Base-by-base conservation (phyloP, 2,113 vertebrate species). In the Psittacula cyanocephala region DNA sequence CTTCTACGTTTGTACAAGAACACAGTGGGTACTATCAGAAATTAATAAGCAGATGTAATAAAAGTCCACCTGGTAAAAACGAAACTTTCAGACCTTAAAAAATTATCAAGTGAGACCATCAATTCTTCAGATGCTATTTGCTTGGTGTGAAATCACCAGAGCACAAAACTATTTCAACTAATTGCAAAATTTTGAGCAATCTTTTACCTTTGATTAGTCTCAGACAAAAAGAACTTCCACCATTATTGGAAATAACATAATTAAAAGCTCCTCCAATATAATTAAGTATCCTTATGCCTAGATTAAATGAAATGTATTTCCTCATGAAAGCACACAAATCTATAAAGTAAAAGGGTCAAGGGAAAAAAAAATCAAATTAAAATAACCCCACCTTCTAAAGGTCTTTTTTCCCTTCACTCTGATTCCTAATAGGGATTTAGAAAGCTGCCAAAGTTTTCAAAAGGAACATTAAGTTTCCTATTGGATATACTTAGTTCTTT, bases 221-320 rank as follows among this genome's bases (percentile, higher is more conserved):
- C 69, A 87, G 31, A 89, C 46, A 96, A 92, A 92, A 97, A 85
- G 24, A 89, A 76, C 22, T 88, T 90, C 59, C 28, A 68, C 28
- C 44, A 47, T 91, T 93, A 89, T 59, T 89, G 35, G 55, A 90
- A 85, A 90, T 86, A 0, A 67, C 52, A 79, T 93, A 89, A 96
- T 94, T 96, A 95, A 96, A 77, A 94, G 9, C 52, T 69, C 35
- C 15, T 96, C 44, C 55, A 72, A 55, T 55, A 67, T 95, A 95
- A 95, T 97, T 95, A 97, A 95, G 86, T 69, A 49, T 70, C 63
- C 22, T 96, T 15, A 71, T 76, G 35, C 16, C 37, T 86, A 78
- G 57, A 95, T 86, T 88, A 92, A 93, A 89, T 47, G 16, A 69
- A 86, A 94, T 83, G 87, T 89, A 64, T 90, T 93, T 95, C 71